Base-by-base conservation (phyloP, 2,113 vertebrate genomes). In the Pardalotus punctatus region DNA sequence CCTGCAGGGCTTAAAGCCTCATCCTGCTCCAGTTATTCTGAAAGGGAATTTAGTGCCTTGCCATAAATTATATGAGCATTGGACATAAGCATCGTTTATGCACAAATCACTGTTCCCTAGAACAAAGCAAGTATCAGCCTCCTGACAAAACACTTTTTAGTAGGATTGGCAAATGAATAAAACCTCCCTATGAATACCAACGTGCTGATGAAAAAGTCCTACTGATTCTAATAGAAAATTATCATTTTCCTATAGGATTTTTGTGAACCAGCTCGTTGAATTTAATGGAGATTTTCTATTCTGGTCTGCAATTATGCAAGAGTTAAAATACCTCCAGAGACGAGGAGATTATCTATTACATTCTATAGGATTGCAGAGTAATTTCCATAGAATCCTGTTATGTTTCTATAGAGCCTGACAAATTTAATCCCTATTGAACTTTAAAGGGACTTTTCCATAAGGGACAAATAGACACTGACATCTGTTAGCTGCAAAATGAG, bases 361-460 rank as follows among this genome's bases (percentile, higher is more conserved):
- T 95, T 96, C 95, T 95, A 96, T 95, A 95, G 96, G 86, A 96
- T 88, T 92, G 90, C 61, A 83, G 82, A 88, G 90, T 92, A 93
- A 94, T 96, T 96, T 95, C 94, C 92, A 96, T 78, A 86, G 94
- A 96, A 96, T 96, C 94, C 96, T 96, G 90, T 96, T 96, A 96
- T 84, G 88, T 90, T 94, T 94, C 96, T 95, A 90, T 88, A 96
- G 82, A 90, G 88, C 88, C 95, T 92, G 92, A 97, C 95, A 96
- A 95, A 94, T 95, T 96, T 96, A 96, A 96, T 96, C 94, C 90
- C 93, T 81, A 93, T 92, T 96, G 96, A 96, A 96, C 93, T 96
- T 93, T 88, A 78, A 81, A 67, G 90, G 92, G 93, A 93, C 96
- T 96, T 88, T 93, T 96, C 90, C 92, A 61, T 93, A 86, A 93